These are phyloP conservation scores for Conger conger DNA, from an alignment of 2,113 vertebrate genomes.

Conservation along the genomic window DNA sequence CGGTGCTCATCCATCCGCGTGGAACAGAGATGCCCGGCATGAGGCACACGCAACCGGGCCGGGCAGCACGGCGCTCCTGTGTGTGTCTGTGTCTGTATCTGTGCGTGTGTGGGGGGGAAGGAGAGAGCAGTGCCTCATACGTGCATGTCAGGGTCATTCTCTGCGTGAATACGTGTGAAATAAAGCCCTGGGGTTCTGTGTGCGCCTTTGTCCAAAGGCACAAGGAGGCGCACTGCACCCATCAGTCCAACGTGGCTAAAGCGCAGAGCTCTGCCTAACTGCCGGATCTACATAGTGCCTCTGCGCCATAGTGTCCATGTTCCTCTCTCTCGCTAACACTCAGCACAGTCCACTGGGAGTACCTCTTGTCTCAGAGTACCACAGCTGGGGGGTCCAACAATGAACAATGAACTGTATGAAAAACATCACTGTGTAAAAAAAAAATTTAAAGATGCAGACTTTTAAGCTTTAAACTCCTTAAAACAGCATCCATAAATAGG, in stretches of 20 bases:
- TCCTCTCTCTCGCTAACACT: not conserved
- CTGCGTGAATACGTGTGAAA: not conserved
- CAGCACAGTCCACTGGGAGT: not conserved
- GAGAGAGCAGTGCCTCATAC: not conserved
- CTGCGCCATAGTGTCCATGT: not conserved
- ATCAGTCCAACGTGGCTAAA: not conserved
- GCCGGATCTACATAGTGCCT: not conserved
- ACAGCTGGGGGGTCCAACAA: not conserved
- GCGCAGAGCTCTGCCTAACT: not conserved
- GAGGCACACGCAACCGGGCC: not conserved
- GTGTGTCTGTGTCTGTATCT: conserved; percentile 7
- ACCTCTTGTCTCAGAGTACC: not conserved
- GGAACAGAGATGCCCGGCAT: conserved; percentile 16
- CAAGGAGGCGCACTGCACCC: not conserved
- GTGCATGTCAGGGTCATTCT: not conserved
- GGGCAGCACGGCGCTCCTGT: not conserved
- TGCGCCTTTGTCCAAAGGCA: not conserved
- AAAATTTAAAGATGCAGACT: not conserved
- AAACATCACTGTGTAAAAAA: not conserved
- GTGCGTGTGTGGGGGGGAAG: not conserved
- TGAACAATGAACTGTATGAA: not conserved
- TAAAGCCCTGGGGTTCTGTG: not conserved
- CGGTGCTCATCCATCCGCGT: conserved; percentile 26
- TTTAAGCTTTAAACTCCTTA: not conserved
- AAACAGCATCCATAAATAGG: not conserved